Evolutionary conservation across 2,797 vertebrate species (phyloP).

Genomic region (Oreochromis mossambicus): DNA sequence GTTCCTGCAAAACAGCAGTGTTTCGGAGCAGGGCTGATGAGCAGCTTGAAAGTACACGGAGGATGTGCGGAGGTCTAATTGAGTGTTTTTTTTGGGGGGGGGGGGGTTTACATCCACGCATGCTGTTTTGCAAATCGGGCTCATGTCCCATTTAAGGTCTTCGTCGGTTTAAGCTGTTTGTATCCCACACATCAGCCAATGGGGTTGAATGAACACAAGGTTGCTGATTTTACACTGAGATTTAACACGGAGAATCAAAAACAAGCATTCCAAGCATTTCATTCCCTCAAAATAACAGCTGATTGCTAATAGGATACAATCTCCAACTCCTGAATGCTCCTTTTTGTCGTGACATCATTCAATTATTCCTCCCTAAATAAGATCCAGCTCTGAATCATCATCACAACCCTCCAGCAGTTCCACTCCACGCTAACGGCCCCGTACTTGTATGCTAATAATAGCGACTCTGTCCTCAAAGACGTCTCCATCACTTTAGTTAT

Average conservation of each 20-base stretch:
- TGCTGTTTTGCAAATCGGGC: constrained; percentile 14
- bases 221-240: neutral
- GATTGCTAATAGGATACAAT: neutral
- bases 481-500: neutral
- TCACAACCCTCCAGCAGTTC: neutral
- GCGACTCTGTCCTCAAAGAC: neutral
- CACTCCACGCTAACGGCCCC: neutral
- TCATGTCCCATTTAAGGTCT: constrained; percentile 18
- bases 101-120: constrained; percentile 5
- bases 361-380: neutral
- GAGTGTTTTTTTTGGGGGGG: neutral
- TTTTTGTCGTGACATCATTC: neutral
- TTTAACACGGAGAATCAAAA: neutral
- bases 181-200: constrained; percentile 8
- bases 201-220: neutral
- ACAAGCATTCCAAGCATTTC: neutral
- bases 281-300: neutral
- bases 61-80: constrained; percentile 32
- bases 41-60: constrained; percentile 11
- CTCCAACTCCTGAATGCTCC: neutral
- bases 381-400: neutral
- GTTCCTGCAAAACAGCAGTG: constrained; percentile 25
- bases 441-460: neutral
- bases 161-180: constrained; percentile 22
- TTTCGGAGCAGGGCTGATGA: constrained; percentile 24